Evolutionary conservation across 2,888 invertebrate species (phyloP), one percentile per base, ranked within the genome.

Genomic region (Erebia epiphron): DNA sequence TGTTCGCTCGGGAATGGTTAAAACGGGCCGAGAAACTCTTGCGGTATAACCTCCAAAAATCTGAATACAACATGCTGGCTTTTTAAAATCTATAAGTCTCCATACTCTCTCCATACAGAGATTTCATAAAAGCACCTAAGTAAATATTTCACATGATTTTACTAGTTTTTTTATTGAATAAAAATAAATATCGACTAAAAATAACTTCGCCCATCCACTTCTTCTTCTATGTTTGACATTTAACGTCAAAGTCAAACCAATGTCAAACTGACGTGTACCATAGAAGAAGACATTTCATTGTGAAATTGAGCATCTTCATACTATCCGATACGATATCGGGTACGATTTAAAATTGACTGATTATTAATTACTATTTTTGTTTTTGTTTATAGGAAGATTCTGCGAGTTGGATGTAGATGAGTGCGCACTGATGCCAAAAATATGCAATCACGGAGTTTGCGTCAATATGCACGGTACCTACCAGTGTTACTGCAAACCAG

Each of bases 401-500:
- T 95, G 95, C 75, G 94, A 94, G 76, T 78, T 90, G 68, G 98
- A 98, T 82, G 94, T 97, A 16, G 95, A 98, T 82, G 98, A 98
- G 85, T 97, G 97, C 84, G 76, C 80, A 62, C 92, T 93, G 61
- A 90, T 90, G 58, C 93, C 91, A 60, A 94, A 95, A 69, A 94
- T 96, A 74, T 98, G 98, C 85, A 96, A 96, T 79, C 94, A 97
- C 80, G 98, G 98, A 35, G 96, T 98, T 72, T 98, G 98, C 85
- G 91, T 97, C 46, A 98, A 98, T 84, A 79, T 86, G 26, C 90
- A 94, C 18, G 97, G 97, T 61, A 95, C 96, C 72, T 98, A 96
- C 88, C 96, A 96, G 80, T 98, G 98, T 86, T 97, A 96, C 81
- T 98, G 98, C 86, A 95, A 94, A 66, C 97, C 97, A n/a, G 98